phyloP scores from a whole-genome alignment of 2,888 invertebrate genomes.

The Elegia similella region DNA sequence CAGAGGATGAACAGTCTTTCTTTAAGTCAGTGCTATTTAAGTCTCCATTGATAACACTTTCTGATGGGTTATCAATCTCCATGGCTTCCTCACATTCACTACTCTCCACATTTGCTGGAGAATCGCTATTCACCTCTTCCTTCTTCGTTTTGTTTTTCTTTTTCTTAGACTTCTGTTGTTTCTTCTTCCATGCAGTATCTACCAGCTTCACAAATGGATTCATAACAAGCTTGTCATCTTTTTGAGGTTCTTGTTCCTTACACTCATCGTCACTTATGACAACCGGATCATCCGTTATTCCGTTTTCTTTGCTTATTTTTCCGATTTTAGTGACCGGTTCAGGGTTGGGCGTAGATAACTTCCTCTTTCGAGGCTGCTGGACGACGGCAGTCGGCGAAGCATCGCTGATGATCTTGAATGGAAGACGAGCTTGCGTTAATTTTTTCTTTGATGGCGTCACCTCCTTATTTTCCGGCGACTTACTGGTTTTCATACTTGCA shows the following conservation, averaged over 20 bases:
- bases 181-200: constrained; percentile 66
- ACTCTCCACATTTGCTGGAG: constrained; percentile 26
- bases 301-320: constrained; percentile 67
- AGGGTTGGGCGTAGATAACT: constrained; percentile 59
- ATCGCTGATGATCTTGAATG: constrained; percentile 80
- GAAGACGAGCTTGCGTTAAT: constrained; percentile 83
- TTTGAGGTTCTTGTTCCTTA: constrained; percentile 34
- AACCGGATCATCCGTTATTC: constrained; percentile 46
- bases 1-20: not conserved
- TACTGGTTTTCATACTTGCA: constrained; percentile 63
- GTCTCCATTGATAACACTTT: not conserved
- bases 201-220: constrained; percentile 72
- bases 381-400: constrained; percentile 53
- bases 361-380: constrained; percentile 65
- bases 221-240: constrained; percentile 44
- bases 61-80: constrained; percentile 37
- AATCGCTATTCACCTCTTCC: constrained; percentile 29
- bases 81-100: constrained; percentile 41
- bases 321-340: constrained; percentile 62
- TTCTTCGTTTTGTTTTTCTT: constrained; percentile 40
- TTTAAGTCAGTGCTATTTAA: not conserved
- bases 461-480: constrained; percentile 57
- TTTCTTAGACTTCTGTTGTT: constrained; percentile 54
- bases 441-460: constrained; percentile 79
- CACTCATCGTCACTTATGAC: constrained; percentile 70